Conservation (phyloP, 2,797 vertebrate species). For the Sciurus carolinensis region DNA sequence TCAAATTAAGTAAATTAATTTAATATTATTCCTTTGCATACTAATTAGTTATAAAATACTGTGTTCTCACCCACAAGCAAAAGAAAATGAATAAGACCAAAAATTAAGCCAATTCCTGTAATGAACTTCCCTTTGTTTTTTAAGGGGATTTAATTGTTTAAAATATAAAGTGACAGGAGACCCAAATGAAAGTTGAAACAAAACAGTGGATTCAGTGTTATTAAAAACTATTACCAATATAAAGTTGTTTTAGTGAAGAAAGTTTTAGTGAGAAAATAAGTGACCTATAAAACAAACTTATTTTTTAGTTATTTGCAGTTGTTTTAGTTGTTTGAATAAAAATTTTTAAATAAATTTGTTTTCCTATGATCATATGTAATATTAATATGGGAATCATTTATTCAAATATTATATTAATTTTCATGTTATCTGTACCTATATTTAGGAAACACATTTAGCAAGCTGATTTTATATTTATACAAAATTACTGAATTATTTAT, state of each 20-base stretch:
- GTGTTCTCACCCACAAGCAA: not conserved
- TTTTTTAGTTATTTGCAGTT: not conserved
- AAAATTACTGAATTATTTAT: constrained; percentile 35
- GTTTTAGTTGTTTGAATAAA: constrained; percentile 51
- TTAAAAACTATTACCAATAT: too few species aligned
- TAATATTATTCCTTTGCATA: too few species aligned
- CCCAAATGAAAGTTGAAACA: too few species aligned
- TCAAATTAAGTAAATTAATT: not conserved
- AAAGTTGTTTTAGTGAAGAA: constrained; percentile 9
- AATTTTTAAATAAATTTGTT: constrained; percentile 36
- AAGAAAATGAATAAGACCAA: constrained; percentile 40
- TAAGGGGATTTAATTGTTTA: constrained; percentile 66
- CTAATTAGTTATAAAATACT: constrained; percentile 8
- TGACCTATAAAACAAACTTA: constrained; percentile 47
- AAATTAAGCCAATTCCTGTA: constrained; percentile 64
- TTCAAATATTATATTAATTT: not conserved
- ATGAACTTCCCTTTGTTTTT: constrained; percentile 72
- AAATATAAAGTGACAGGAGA: not conserved
- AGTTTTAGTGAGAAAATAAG: constrained; percentile 66
- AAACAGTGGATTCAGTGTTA: too few species aligned
- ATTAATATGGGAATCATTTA: not conserved
- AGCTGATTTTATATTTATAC: constrained; percentile 16
- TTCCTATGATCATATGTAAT: constrained; percentile 37
- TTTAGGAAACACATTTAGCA: constrained; percentile 61
- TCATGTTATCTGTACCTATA: not conserved